Base-by-base conservation (phyloP, 2,113 vertebrate species). In the Dolichallabes microphthalmus region DNA sequence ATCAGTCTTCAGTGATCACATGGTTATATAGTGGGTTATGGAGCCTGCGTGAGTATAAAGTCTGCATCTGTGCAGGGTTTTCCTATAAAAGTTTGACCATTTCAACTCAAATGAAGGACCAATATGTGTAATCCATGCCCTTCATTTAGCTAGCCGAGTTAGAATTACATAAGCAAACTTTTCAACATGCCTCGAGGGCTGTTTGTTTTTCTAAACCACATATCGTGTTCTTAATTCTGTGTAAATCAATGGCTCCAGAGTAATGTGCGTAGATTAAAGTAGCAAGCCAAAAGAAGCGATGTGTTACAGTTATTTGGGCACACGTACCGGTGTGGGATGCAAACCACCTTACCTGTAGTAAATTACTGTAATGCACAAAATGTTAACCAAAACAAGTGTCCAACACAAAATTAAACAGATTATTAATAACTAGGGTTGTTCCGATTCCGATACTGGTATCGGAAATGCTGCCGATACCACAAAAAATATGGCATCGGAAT, bases 1-100 rank as follows among this genome's bases (percentile, higher is more conserved):
- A 85, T 88, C 66, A 82, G 57, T 12, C 75, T 73, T 75, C 58
- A 20, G 53, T 45, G n/a, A 61, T 84, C 63, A 25, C 27, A 27
- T 63, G 79, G 77, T 55, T 52, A 15, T 53, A 60, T 5, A 14
- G 57, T 55, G 60, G 22, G 35, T 71, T 25, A 75, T 22, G 27
- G 61, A 39, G 63, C 9, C 52, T n/a, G 52, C 27, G 74, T 53
- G 30, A 53, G 66, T 9, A 30, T 30, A 4, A 12, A 52, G 79
- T 52, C 27, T 30, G 39, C 52, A 60, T 3, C 3, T 66, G 60
- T 8, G 20, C 32, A 27, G 68, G 8, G 35, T 85, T 86, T 79
- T 58, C n/a, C 52, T 80, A 53, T 60, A 60, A 85, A 80, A 5
- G 53, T 71, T 35, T 80, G 19, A 52, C 66, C 17, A 27, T 71